Evolutionary conservation across 2,888 invertebrate species (phyloP).

Genomic region (Dicyrtomina minuta): DNA sequence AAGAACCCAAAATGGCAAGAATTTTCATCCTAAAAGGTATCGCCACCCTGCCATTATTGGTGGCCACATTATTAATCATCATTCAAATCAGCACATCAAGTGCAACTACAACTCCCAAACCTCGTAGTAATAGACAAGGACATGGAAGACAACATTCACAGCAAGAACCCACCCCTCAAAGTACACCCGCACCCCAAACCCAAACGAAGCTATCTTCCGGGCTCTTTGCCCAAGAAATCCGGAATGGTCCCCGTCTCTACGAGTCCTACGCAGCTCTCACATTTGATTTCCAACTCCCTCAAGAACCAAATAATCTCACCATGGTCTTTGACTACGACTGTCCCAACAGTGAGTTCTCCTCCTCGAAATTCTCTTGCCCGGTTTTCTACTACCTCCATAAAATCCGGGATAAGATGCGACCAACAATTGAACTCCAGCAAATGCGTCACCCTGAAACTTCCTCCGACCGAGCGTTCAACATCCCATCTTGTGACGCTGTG

Average conservation of each 20-base stretch:
- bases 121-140: too few relatives aligned
- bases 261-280: slow-evolving; percentile 24
- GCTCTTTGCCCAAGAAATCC: slow-evolving; percentile 6
- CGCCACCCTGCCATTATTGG: too few relatives aligned
- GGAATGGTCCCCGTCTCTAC: slow-evolving; percentile 10
- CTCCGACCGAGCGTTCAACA: too few relatives aligned
- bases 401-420: slow-evolving; percentile 16
- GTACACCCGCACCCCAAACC: neutral
- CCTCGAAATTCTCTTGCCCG: slow-evolving; percentile 11
- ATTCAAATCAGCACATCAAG: too few relatives aligned
- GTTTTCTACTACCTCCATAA: slow-evolving; percentile 24
- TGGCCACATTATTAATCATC: too few relatives aligned
- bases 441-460: neutral
- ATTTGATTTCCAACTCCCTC: slow-evolving; percentile 17
- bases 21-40: too few relatives aligned
- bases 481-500: slow-evolving; percentile 16
- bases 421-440: neutral
- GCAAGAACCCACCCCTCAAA: neutral
- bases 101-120: too few relatives aligned
- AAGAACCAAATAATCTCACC: neutral
- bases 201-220: slow-evolving; percentile 17
- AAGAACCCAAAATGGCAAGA: too few relatives aligned
- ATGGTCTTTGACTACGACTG: slow-evolving; percentile 26
- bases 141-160: too few relatives aligned
- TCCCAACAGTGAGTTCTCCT: neutral